phyloP scores from a whole-genome alignment of 2,113 vertebrate genomes.

The Noturus placidus region DNA sequence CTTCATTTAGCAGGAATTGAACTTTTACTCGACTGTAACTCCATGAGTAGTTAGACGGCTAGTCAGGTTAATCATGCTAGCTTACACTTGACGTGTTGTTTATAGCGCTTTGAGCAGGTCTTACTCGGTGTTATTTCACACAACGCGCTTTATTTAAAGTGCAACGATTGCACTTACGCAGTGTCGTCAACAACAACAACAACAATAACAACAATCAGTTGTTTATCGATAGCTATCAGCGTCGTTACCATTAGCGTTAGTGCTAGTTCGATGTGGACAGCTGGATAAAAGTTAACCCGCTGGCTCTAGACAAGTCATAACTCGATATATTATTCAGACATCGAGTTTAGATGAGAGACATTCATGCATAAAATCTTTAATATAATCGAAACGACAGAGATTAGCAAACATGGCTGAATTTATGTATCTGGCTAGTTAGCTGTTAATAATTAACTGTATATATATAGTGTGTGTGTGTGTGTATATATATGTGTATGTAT shows the following conservation, averaged over 20 bases:
- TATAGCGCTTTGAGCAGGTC: not conserved
- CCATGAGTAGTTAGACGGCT: slow-evolving; percentile 32
- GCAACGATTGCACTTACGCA: not conserved
- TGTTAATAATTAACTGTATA: not conserved
- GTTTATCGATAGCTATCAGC: not conserved
- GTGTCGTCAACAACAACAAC: not conserved
- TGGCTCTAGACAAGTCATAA: not conserved
- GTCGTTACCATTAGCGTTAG: not conserved
- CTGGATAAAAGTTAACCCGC: slow-evolving; percentile 13
- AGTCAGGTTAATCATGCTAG: slow-evolving; percentile 27
- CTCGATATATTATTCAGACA: not conserved
- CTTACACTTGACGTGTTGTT: not conserved
- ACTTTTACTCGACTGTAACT: slow-evolving; percentile 4
- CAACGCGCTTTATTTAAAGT: not conserved
- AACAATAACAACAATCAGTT: not conserved
- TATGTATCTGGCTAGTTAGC: not conserved
- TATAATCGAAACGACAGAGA: no score
- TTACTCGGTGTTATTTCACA: not conserved
- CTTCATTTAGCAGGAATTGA: not conserved
- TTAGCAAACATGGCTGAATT: not conserved
- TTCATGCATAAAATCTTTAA: not conserved
- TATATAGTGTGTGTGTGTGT: no score
- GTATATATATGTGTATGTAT: not conserved
- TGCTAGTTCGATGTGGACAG: not conserved
- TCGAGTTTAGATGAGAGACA: not conserved